Conservation (phyloP, 2,888 invertebrate genomes). For the Melanostoma mellinum region DNA sequence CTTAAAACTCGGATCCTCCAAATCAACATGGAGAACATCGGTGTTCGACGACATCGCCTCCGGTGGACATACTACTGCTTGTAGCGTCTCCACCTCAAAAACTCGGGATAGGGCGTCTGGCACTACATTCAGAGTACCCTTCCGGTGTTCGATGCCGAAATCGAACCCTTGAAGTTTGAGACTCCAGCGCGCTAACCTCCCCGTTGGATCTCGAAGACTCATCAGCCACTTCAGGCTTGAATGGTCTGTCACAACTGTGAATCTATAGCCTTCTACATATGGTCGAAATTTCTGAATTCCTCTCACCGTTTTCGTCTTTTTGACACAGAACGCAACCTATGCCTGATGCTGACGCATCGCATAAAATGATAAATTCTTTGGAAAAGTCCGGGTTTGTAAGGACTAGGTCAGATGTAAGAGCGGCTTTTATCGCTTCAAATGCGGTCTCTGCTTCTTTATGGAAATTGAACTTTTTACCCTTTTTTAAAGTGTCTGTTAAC, state of each 20-base stretch:
- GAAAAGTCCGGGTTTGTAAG: constrained; percentile 47
- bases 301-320: constrained; percentile 1
- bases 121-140: constrained; percentile 1
- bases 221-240: not conserved
- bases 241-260: not conserved
- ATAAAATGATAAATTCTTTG: constrained; percentile 10
- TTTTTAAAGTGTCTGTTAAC: constrained; percentile 37
- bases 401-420: not conserved
- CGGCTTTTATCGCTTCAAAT: not conserved
- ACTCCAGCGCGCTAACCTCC: constrained; percentile 7
- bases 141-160: constrained; percentile 12
- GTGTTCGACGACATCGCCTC: too few species aligned
- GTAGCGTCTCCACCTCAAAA: not conserved
- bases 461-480: not conserved
- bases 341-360: constrained; percentile 54
- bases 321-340: constrained; percentile 52
- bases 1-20: not conserved
- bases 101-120: constrained; percentile 2
- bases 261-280: constrained; percentile 1
- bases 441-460: not conserved
- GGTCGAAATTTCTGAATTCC: not conserved
- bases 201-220: constrained; percentile 3
- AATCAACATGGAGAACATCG: constrained; percentile 7
- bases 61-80: not conserved
- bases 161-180: not conserved